These are phyloP conservation scores for Apodemia zela DNA, from an alignment of 2,888 invertebrate genomes.

Conservation along the genomic window DNA sequence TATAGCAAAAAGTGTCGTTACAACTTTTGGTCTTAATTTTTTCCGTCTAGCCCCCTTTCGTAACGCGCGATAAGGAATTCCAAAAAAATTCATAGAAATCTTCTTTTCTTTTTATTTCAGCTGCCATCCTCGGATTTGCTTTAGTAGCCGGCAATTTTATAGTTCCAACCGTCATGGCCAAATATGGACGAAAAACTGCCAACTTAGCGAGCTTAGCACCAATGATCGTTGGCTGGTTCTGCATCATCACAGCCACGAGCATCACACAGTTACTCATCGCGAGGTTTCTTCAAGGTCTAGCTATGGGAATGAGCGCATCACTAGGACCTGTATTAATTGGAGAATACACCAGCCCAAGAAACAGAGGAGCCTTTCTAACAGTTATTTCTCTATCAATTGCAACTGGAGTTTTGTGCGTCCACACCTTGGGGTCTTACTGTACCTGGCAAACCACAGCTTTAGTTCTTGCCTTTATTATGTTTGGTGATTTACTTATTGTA, in stretches of 20 bases:
- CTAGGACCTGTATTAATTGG: conserved; percentile 72
- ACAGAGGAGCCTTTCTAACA: conserved; percentile 81
- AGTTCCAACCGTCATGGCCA: conserved; percentile 68
- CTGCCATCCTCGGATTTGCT: conserved; percentile 54
- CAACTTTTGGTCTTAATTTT: too few relatives aligned
- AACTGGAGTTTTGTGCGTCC: conserved; percentile 78
- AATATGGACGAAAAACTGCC: conserved; percentile 73
- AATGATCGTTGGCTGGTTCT: conserved; percentile 74
- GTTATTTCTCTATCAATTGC: conserved; percentile 81
- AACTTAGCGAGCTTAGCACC: conserved; percentile 67
- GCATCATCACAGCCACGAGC: conserved; percentile 54
- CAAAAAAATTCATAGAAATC: too few relatives aligned
- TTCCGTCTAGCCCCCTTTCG: too few relatives aligned
- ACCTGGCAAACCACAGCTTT: conserved; percentile 77
- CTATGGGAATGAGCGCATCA: conserved; percentile 74
- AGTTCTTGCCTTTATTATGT: conserved; percentile 62
- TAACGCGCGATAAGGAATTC: too few relatives aligned
- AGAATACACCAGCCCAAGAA: conserved; percentile 77
- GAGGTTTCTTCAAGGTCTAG: conserved; percentile 61
- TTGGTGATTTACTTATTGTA: conserved; percentile 61
- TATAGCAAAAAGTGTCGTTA: too few relatives aligned
- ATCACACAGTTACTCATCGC: conserved; percentile 52
- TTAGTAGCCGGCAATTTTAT: conserved; percentile 54
- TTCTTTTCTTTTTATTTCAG: too few relatives aligned
- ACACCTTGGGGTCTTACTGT: conserved; percentile 80